These are phyloP conservation scores for Gnathonemus longibarbis DNA, from an alignment of 2,113 vertebrate species.

Conservation along the genomic window DNA sequence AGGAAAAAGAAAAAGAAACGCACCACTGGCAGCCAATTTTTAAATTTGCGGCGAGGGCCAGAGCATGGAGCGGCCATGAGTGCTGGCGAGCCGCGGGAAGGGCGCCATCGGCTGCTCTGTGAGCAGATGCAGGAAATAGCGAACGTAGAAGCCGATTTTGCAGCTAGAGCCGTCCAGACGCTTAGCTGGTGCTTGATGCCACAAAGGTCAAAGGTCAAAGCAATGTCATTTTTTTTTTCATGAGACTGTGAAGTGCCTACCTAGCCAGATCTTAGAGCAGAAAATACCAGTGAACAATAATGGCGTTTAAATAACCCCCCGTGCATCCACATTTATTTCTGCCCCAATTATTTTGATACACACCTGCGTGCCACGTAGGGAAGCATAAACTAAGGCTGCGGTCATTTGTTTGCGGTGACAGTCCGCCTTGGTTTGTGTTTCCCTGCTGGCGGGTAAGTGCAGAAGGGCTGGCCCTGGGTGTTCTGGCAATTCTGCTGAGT, in stretches of 20 bases:
- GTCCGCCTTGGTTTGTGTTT: neutral
- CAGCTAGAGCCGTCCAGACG: neutral
- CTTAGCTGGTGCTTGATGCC: slow-evolving; percentile 29
- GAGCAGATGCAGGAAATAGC: slow-evolving; percentile 42
- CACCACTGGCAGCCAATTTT: slow-evolving; percentile 56
- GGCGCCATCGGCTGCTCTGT: slow-evolving; percentile 39
- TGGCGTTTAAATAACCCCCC: neutral
- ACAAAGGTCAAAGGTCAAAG: neutral
- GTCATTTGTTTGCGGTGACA: slow-evolving; percentile 15
- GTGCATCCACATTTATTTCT: neutral
- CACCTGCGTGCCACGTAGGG: slow-evolving; percentile 9
- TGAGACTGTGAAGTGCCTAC: neutral
- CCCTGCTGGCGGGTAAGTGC: neutral
- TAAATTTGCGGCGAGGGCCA: slow-evolving; percentile 50
- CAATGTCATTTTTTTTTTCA: neutral
- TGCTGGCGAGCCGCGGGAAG: slow-evolving; percentile 57
- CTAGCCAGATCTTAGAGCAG: neutral
- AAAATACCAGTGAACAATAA: neutral
- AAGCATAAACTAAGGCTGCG: neutral
- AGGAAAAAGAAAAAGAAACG: slow-evolving; percentile 33
- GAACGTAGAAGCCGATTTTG: neutral
- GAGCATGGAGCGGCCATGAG: slow-evolving; percentile 51
- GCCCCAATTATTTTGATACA: slow-evolving; percentile 10
- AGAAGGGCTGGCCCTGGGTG: neutral
- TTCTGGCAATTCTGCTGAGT: neutral